Conservation (phyloP, 2,113 vertebrate species). For the Anarrhichthys ocellatus region DNA sequence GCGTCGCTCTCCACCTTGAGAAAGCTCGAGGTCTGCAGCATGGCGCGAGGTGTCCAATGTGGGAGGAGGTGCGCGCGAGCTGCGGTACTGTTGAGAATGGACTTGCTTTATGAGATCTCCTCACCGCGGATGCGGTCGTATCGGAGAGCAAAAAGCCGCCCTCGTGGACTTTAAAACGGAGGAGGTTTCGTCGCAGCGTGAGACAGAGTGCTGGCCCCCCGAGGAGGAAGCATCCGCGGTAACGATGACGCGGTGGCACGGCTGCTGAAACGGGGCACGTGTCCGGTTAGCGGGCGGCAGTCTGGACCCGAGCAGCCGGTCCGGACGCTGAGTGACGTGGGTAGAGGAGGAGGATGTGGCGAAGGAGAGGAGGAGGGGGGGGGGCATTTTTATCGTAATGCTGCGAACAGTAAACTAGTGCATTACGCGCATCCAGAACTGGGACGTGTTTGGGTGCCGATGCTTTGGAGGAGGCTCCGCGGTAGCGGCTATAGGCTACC, state of each 20-base stretch:
- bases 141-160: neutral
- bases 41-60: conserved; percentile 15
- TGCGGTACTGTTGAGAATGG: neutral
- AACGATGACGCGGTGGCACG: neutral
- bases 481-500: neutral
- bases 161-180: neutral
- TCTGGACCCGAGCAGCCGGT: conserved; percentile 33
- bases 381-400: neutral
- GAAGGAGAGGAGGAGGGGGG: neutral
- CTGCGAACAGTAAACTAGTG: neutral
- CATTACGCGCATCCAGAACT: neutral
- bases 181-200: neutral
- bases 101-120: neutral
- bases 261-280: neutral
- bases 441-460: neutral
- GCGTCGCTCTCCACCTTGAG: neutral
- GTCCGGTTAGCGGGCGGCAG: conserved; percentile 5
- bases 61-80: neutral
- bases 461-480: conserved; percentile 15
- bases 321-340: conserved; percentile 56
- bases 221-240: neutral
- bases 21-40: conserved; percentile 10
- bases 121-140: neutral
- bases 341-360: neutral
- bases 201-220: neutral